These are phyloP conservation scores for Calonectris borealis DNA, from an alignment of 2,113 vertebrate species.

Conservation along the genomic window DNA sequence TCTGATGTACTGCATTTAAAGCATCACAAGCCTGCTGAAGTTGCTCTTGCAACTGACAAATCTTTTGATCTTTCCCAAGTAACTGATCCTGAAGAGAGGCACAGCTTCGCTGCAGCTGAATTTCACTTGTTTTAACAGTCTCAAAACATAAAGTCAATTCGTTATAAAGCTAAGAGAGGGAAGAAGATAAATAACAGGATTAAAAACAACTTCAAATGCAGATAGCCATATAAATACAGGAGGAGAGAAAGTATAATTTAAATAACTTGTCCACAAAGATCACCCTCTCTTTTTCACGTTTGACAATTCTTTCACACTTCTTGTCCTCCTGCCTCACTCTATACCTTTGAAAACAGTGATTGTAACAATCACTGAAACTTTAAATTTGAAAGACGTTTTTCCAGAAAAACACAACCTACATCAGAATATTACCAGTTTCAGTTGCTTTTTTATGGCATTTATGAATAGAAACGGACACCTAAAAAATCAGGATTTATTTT, in stretches of 20 bases:
- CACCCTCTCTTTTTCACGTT: background rate
- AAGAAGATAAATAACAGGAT: background rate
- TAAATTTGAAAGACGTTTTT: background rate
- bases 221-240: background rate
- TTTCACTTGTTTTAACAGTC: constrained; percentile 81
- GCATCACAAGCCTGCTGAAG: constrained; percentile 65
- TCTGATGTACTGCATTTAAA: constrained; percentile 36
- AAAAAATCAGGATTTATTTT: background rate
- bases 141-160: constrained; percentile 87
- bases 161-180: constrained; percentile 82
- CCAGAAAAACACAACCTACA: background rate
- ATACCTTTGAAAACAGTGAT: background rate
- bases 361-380: background rate
- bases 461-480: background rate
- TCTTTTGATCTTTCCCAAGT: constrained; percentile 79
- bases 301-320: background rate
- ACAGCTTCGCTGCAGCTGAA: constrained; percentile 78
- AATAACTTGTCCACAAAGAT: background rate
- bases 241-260: background rate
- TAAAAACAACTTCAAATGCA: background rate
- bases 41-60: constrained; percentile 80
- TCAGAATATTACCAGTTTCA: background rate
- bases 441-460: background rate
- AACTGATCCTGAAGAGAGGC: constrained; percentile 79
- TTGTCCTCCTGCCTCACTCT: background rate